These are phyloP conservation scores for Thripadectes ignobilis DNA, from an alignment of 2,797 vertebrate species.

Conservation along the genomic window DNA sequence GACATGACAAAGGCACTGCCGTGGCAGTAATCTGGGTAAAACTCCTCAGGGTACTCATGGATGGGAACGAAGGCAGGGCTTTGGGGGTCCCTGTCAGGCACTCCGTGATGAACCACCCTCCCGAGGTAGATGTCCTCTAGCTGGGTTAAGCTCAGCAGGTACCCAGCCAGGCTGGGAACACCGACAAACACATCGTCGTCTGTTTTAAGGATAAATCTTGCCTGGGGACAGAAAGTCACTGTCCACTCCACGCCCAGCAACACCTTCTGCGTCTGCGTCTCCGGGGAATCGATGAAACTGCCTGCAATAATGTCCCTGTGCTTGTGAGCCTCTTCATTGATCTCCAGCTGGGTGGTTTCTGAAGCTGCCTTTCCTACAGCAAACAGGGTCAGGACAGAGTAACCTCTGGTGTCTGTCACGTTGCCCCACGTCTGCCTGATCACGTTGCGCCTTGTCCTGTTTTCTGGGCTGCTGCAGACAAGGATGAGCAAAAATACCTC, in stretches of 20 bases:
- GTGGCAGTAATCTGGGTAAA: constrained; percentile 88
- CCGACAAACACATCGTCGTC: constrained; percentile 85
- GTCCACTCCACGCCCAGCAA: constrained; percentile 83
- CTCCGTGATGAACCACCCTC: constrained; percentile 80
- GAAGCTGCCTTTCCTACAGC: constrained; percentile 74
- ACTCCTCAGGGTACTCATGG: constrained; percentile 77
- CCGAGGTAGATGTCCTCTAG: constrained; percentile 87
- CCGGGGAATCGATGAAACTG: constrained; percentile 72
- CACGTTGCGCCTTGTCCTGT: constrained; percentile 76
- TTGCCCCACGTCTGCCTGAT: constrained; percentile 90
- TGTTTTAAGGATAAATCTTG: constrained; percentile 84
- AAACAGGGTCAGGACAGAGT: constrained; percentile 72
- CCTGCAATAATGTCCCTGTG: constrained; percentile 81
- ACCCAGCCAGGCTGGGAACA: constrained; percentile 79
- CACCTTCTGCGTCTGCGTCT: constrained; percentile 77
- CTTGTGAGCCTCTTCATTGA: constrained; percentile 68
- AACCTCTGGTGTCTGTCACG: constrained; percentile 64
- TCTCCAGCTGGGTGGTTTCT: constrained; percentile 65
- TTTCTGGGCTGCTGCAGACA: constrained; percentile 82
- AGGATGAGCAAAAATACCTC: constrained; percentile 87
- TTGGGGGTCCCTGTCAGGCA: constrained; percentile 79
- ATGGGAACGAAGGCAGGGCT: constrained; percentile 78
- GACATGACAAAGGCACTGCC: constrained; percentile 84
- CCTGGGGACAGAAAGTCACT: constrained; percentile 85
- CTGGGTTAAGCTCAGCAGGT: constrained; percentile 83